A percentile compares a stretch with the other conserved stretches of the same genome.
These are phyloP conservation scores for Xyliphius kryptos DNA, from an alignment of 2,113 vertebrate genomes.

Conservation along the genomic window DNA sequence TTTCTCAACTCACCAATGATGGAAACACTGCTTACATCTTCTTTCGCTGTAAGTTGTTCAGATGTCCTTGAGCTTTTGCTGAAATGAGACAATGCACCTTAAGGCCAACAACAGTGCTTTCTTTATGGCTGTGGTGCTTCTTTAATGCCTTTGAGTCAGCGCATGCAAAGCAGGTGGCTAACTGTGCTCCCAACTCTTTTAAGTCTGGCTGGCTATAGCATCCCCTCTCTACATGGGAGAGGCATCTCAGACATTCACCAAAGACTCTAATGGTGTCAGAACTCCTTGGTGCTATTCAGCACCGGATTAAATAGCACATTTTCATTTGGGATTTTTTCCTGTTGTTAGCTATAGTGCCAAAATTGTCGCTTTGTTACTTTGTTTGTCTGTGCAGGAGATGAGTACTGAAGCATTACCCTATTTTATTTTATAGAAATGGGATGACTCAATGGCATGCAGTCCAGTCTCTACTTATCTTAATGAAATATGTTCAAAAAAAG, in stretches of 20 bases:
- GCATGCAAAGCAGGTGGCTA: slow-evolving; percentile 70
- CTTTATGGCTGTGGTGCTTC: slow-evolving; percentile 60
- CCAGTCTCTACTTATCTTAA: slow-evolving; percentile 19
- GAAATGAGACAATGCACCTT: slow-evolving; percentile 63
- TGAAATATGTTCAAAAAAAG: too few species aligned
- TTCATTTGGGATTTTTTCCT: slow-evolving; percentile 60
- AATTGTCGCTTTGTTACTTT: slow-evolving; percentile 37
- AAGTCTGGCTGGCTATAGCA: slow-evolving; percentile 54
- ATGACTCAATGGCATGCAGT: slow-evolving; percentile 30
- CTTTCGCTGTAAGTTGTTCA: slow-evolving; percentile 65
- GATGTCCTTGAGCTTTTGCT: slow-evolving; percentile 63
- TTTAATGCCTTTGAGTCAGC: slow-evolving; percentile 60
- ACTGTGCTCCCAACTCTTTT: slow-evolving; percentile 53
- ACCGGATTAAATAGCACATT: slow-evolving; percentile 59
- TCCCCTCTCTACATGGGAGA: slow-evolving; percentile 51
- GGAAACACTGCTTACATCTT: slow-evolving; percentile 64
- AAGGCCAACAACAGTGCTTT: slow-evolving; percentile 68
- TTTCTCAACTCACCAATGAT: neutral
- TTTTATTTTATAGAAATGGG: slow-evolving; percentile 22
- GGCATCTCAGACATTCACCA: slow-evolving; percentile 51
- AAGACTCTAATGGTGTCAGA: slow-evolving; percentile 62
- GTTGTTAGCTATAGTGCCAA: slow-evolving; percentile 31
- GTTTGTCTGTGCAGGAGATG: slow-evolving; percentile 32
- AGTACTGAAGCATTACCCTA: slow-evolving; percentile 20
- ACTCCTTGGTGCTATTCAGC: slow-evolving; percentile 64